A percentile compares a stretch with the other conserved stretches of the same genome.
Evolutionary conservation across 2,797 vertebrate genomes (phyloP).

Genomic region (Cryptoprocta ferox): DNA sequence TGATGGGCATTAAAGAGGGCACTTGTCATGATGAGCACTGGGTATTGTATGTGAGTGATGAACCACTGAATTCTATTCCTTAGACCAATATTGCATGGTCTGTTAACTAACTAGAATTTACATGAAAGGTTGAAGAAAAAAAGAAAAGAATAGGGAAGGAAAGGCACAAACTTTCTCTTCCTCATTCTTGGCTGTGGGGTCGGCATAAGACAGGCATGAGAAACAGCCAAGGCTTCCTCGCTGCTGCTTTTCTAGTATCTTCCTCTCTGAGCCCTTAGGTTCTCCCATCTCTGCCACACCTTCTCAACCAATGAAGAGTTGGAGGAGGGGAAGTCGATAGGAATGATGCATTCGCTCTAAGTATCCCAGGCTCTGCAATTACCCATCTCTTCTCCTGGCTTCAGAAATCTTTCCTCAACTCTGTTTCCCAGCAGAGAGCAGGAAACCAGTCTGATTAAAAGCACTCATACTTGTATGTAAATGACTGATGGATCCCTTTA

Average conservation of each 20-base stretch:
- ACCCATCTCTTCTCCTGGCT: not conserved
- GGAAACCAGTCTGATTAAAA: not conserved
- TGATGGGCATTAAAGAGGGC: too few relatives aligned
- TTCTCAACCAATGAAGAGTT: not conserved
- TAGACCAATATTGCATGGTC: too few relatives aligned
- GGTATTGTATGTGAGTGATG: too few relatives aligned
- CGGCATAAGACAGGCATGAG: not conserved
- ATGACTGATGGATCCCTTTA: not conserved
- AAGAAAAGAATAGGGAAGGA: not conserved
- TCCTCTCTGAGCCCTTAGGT: not conserved
- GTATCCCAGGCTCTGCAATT: not conserved
- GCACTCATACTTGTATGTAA: not conserved
- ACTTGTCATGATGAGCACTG: too few relatives aligned
- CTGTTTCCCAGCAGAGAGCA: not conserved
- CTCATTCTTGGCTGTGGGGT: not conserved
- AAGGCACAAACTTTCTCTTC: not conserved
- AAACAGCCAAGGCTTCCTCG: not conserved
- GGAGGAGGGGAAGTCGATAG: not conserved
- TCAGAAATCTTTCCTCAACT: not conserved
- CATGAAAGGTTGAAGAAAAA: too few relatives aligned
- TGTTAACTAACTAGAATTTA: too few relatives aligned
- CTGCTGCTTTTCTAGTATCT: not conserved
- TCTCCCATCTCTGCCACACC: not conserved
- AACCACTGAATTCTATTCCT: too few relatives aligned
- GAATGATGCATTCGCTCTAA: not conserved